Conservation (phyloP, 2,888 invertebrate species). For the Acronicta aceris region DNA sequence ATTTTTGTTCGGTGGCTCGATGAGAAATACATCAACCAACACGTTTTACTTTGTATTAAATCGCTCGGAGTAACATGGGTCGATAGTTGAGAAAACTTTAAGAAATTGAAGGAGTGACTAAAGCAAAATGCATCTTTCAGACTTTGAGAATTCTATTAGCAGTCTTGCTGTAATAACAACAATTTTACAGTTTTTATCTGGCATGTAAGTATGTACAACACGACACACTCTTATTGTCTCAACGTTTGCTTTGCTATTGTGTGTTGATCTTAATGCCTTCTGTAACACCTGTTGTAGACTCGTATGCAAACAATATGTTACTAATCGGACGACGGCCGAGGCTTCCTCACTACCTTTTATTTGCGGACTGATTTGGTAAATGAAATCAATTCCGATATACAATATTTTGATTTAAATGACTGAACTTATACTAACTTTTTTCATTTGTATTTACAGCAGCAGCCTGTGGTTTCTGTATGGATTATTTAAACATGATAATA, state of each 20-base stretch:
- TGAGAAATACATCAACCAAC: too few species aligned
- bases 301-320: constrained; percentile 93
- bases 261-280: constrained; percentile 11
- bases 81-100: constrained; percentile 11
- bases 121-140: constrained; percentile 63
- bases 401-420: constrained; percentile 12
- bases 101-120: constrained; percentile 4
- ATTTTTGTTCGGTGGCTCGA: too few species aligned
- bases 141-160: constrained; percentile 70
- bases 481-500: constrained; percentile 91
- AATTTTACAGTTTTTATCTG: constrained; percentile 95
- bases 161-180: constrained; percentile 92
- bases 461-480: constrained; percentile 95
- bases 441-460: constrained; percentile 87
- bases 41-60: too few species aligned
- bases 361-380: constrained; percentile 93
- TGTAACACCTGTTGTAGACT: constrained; percentile 87
- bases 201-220: constrained; percentile 91
- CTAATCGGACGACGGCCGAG: constrained; percentile 93
- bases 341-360: constrained; percentile 94
- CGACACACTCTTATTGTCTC: constrained; percentile 1
- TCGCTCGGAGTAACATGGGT: constrained; percentile 23
- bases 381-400: constrained; percentile 50
- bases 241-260: constrained; percentile 7
- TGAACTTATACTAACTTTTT: constrained; percentile 24